A percentile compares a stretch with the other conserved stretches of the same genome.
Conservation (phyloP, 2,888 invertebrate species). For the Cephus runcator region DNA sequence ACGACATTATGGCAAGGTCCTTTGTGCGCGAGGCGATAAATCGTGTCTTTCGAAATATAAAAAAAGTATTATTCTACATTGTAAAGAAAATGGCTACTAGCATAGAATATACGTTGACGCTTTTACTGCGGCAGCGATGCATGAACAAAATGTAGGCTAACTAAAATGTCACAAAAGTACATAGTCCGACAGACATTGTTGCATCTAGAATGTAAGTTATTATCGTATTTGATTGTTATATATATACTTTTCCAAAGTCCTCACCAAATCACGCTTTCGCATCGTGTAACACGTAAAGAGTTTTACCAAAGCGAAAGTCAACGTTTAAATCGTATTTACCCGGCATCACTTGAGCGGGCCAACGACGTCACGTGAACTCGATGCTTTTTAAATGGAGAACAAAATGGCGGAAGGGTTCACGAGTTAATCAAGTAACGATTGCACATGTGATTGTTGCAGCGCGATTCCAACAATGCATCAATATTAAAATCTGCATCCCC, state of each 20-base stretch:
- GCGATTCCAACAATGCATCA: not conserved
- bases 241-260: not conserved
- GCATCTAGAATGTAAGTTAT: not conserved
- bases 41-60: no score
- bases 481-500: not conserved
- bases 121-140: not conserved
- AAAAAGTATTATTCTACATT: not conserved
- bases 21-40: no score
- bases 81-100: not conserved
- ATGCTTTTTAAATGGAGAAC: no score
- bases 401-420: no score
- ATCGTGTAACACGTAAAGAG: not conserved
- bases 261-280: not conserved
- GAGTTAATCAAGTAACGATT: not conserved
- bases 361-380: no score
- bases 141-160: not conserved
- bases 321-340: not conserved
- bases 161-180: not conserved
- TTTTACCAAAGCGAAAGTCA: not conserved
- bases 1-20: no score
- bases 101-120: no score
- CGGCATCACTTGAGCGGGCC: no score
- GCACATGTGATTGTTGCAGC: not conserved
- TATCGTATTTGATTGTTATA: not conserved
- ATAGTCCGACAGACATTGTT: not conserved